These are phyloP conservation scores for Drosophila crucigera DNA, from an alignment of 2,888 invertebrate genomes.

Conservation along the genomic window DNA sequence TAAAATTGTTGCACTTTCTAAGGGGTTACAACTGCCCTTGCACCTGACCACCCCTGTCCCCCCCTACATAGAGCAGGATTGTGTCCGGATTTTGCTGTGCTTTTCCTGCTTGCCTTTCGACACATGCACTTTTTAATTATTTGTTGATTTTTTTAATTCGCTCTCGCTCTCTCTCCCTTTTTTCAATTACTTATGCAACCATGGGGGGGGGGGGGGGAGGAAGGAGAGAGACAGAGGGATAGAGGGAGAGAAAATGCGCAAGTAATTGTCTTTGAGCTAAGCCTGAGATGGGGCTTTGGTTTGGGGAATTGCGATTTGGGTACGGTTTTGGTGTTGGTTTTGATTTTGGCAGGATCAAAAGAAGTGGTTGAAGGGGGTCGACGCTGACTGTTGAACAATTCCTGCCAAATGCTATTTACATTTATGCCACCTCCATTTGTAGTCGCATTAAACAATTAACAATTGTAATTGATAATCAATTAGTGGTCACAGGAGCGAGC, in stretches of 20 bases:
- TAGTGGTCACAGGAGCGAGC: conserved; percentile 51
- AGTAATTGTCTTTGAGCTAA: conserved; percentile 26
- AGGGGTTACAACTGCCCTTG: conserved; percentile 23
- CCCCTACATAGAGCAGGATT: conserved; percentile 20
- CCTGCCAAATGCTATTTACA: conserved; percentile 43
- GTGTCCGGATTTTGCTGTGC: conserved; percentile 17
- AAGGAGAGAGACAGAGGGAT: neutral
- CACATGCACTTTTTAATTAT: conserved; percentile 56
- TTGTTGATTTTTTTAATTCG: conserved; percentile 31
- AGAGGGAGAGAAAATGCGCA: conserved; percentile 8
- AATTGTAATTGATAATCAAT: conserved; percentile 78
- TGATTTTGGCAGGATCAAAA: neutral
- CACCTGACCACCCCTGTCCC: neutral
- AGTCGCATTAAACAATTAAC: conserved; percentile 73
- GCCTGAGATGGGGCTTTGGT: neutral
- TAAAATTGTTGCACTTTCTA: conserved; percentile 71
- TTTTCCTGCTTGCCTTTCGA: conserved; percentile 39
- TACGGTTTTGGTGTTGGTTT: neutral
- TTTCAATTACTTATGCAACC: conserved; percentile 69
- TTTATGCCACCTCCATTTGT: conserved; percentile 52
- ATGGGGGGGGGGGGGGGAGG: neutral
- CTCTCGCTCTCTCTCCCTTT: conserved; percentile 33
- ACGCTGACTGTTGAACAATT: neutral
- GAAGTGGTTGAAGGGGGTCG: neutral
- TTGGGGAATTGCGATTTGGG: neutral